Conservation (phyloP, 2,797 vertebrate genomes). For the Eleutherodactylus coqui region DNA sequence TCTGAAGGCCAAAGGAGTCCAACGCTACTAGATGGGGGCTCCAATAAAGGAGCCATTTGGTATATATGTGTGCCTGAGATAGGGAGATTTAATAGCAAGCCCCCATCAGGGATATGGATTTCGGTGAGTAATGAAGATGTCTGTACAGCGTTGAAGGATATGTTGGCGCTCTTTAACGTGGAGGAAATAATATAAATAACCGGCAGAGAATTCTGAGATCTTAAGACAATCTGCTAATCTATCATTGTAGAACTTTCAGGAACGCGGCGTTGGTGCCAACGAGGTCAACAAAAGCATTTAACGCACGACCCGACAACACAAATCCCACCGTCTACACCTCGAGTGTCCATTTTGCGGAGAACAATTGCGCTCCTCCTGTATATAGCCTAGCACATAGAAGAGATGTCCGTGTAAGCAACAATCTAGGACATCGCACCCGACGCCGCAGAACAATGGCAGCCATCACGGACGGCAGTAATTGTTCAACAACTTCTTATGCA, state of each 20-base stretch:
- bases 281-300: neutral
- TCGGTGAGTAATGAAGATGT: neutral
- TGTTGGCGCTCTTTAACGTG: no score
- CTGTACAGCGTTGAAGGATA: neutral
- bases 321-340: neutral
- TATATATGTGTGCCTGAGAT: no score
- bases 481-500: neutral
- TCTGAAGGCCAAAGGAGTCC: no score
- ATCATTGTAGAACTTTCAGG: neutral
- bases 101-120: neutral
- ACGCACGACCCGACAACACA: neutral
- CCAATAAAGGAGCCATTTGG: no score
- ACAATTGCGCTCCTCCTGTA: neutral
- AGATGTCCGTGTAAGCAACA: neutral
- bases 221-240: neutral
- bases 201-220: no score
- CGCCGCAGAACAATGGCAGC: neutral
- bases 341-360: neutral
- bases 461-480: neutral
- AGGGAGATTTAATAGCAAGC: neutral
- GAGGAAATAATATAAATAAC: no score
- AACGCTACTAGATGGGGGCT: no score
- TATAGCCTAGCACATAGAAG: neutral
- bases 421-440: neutral
- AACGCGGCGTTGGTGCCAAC: neutral